Evolutionary conservation across 1,140 invertebrate genomes (phyloP).

Genomic region (Mactra quadrangularis): DNA sequence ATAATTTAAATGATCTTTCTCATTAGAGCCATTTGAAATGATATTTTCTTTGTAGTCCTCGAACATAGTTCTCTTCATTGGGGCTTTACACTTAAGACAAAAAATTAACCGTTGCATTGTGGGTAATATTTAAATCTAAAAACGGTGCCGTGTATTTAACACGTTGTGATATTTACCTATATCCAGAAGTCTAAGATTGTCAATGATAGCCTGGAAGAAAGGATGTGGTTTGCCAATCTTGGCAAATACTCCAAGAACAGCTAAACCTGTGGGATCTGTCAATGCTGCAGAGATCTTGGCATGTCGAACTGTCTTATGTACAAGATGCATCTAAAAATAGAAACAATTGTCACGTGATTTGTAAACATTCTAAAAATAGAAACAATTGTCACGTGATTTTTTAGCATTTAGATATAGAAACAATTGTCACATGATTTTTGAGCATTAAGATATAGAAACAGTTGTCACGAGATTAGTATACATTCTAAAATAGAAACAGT

Average conservation of each 20-base stretch:
- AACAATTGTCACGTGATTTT: no score
- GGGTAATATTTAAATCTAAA: no score
- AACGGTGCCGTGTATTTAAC: no score
- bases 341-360: neutral
- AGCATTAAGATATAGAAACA: neutral
- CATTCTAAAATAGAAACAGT: no score
- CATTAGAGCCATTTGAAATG: no score
- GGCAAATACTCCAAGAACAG: slow-evolving; percentile 68
- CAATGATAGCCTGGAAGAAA: slow-evolving; percentile 57
- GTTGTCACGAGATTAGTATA: neutral
- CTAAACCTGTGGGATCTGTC: slow-evolving; percentile 61
- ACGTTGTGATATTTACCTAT: slow-evolving; percentile 49
- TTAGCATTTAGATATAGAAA: no score
- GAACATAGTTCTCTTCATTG: no score
- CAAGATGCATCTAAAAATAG: slow-evolving; percentile 67
- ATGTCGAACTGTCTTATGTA: slow-evolving; percentile 61
- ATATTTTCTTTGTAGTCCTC: no score
- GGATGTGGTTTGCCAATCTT: slow-evolving; percentile 63
- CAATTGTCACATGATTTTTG: neutral
- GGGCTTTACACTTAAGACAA: no score
- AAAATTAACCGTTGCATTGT: no score
- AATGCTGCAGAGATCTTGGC: slow-evolving; percentile 44
- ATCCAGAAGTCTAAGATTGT: slow-evolving; percentile 54
- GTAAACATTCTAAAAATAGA: neutral
- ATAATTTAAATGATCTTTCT: no score